These are phyloP conservation scores for Pseudorhiza aurosa DNA, from an alignment of 30 jellyfish, hydroid and myxozoan genomes.

Conservation along the genomic window DNA sequence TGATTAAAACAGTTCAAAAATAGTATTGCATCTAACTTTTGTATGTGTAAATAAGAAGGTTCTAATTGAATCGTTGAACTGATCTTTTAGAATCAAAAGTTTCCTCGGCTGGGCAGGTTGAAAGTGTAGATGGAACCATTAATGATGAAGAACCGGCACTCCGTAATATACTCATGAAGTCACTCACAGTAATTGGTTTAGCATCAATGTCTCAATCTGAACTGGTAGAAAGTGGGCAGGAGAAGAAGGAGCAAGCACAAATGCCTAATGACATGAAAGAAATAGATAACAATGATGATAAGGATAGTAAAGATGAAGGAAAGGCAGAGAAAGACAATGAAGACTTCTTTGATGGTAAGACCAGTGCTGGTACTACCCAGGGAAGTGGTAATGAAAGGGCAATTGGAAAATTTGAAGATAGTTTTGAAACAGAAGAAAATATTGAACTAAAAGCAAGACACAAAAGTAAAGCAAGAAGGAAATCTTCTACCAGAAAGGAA, in stretches of 20 bases:
- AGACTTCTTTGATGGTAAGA: not conserved
- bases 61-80: too few relatives aligned
- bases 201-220: constrained; percentile 4
- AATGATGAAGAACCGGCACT: constrained; percentile 12
- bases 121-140: constrained; percentile 13
- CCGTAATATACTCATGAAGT: not conserved
- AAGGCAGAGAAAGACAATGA: not conserved
- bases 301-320: not conserved
- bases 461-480: not conserved
- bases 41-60: too few relatives aligned
- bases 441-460: not conserved
- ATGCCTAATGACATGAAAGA: not conserved
- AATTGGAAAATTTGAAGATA: not conserved
- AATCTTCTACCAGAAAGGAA: not conserved
- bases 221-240: not conserved
- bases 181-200: constrained; percentile 10
- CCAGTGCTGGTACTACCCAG: not conserved
- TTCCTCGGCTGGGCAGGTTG: not conserved
- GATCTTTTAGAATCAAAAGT: constrained; percentile 1
- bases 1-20: too few relatives aligned
- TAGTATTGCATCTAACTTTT: too few relatives aligned
- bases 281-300: not conserved
- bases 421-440: constrained; percentile 4
- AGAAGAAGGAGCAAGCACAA: too few relatives aligned
- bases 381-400: not conserved